Evolutionary conservation across 2,888 invertebrate genomes (phyloP).

Genomic region (Nomada hirtipes): DNA sequence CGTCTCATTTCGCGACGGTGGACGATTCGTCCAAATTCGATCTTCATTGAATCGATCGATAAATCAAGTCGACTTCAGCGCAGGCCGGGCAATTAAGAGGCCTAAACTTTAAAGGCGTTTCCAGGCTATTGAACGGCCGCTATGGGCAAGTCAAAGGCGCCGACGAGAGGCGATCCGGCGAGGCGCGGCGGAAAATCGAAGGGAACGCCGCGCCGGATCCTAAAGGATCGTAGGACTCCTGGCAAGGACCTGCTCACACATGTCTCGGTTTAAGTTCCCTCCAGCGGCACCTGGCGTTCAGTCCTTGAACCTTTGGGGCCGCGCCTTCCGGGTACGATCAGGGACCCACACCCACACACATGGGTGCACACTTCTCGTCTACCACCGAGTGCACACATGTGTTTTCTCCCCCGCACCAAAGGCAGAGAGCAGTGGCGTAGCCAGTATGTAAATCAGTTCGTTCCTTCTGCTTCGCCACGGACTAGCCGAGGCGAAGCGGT

Average conservation of each 20-base stretch:
- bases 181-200: conserved; percentile 46
- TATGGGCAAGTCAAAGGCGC: conserved; percentile 46
- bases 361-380: conserved; percentile 23
- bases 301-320: conserved; percentile 79
- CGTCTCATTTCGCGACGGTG: conserved; percentile 36
- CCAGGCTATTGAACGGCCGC: conserved; percentile 44
- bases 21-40: conserved; percentile 44
- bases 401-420: conserved; percentile 75
- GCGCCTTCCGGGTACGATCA: conserved; percentile 79
- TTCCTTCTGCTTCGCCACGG: conserved; percentile 62
- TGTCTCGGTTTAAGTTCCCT: conserved; percentile 77
- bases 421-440: conserved; percentile 77
- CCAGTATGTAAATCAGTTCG: conserved; percentile 81
- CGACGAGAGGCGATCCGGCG: conserved; percentile 20
- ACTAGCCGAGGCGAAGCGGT: conserved; percentile 42
- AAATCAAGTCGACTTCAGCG: conserved; percentile 25
- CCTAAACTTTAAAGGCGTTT: conserved; percentile 41
- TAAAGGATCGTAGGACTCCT: conserved; percentile 43
- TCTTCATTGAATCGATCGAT: conserved; percentile 43
- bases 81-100: conserved; percentile 41
- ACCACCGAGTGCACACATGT: conserved; percentile 55
- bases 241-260: conserved; percentile 74
- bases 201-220: conserved; percentile 23
- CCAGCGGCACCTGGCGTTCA: conserved; percentile 82
- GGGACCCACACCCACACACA: conserved; percentile 69